Evolutionary conservation across 30 jellyfish, hydroid and myxozoan genomes (phyloP).

Genomic region (Cassiopea andromeda): DNA sequence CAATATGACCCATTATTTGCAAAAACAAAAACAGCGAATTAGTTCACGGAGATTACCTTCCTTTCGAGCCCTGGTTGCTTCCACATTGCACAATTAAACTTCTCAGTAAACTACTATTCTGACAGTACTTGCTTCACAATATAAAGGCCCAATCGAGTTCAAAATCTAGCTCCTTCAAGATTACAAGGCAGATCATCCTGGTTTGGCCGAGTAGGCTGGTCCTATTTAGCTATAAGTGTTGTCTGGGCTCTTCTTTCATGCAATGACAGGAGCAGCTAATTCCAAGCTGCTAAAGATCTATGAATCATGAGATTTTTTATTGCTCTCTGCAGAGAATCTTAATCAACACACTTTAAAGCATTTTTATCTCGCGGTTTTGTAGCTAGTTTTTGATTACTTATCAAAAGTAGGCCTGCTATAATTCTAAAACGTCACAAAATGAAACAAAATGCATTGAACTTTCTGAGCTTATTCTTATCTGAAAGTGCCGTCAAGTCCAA

Average conservation of each 20-base stretch:
- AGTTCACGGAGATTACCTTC: not conserved
- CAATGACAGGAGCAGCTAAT: not conserved
- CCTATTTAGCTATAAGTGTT: not conserved
- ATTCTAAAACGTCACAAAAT: too few species aligned
- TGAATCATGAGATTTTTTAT: too few species aligned
- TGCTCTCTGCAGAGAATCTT: too few species aligned
- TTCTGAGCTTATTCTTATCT: too few species aligned
- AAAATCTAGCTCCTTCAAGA: not conserved
- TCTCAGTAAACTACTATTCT: not conserved
- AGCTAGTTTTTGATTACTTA: too few species aligned
- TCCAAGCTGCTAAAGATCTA: too few species aligned
- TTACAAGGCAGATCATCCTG: not conserved
- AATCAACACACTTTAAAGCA: too few species aligned
- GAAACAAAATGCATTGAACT: too few species aligned
- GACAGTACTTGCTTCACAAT: not conserved
- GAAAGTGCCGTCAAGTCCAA: too few species aligned
- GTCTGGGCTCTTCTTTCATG: not conserved
- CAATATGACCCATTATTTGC: not conserved
- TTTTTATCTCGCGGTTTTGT: too few species aligned
- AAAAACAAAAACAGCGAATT: not conserved
- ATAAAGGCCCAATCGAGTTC: not conserved
- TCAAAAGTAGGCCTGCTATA: too few species aligned
- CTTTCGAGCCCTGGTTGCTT: not conserved
- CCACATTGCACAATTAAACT: not conserved
- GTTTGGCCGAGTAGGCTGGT: not conserved